Evolutionary conservation across 2,888 invertebrate species (phyloP).

Genomic region (Esperia sulphurella): DNA sequence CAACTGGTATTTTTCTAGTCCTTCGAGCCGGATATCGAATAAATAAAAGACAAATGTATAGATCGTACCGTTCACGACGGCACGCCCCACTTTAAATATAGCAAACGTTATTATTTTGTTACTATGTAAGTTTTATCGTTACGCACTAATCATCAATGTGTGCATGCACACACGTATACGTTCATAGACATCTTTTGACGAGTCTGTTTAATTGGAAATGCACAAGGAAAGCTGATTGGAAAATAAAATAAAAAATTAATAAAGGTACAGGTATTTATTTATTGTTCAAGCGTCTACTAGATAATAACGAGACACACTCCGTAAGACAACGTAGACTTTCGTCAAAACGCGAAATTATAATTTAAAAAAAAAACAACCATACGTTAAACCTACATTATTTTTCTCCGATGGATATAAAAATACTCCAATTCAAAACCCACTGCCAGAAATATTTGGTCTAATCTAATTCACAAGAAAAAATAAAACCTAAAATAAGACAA

Average conservation of each 20-base stretch:
- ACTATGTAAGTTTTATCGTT: no score
- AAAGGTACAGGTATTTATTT: constrained; percentile 72
- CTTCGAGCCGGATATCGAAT: no score
- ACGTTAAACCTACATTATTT: constrained; percentile 43
- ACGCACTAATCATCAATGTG: no score
- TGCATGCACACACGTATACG: no score
- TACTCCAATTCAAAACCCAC: constrained; percentile 48
- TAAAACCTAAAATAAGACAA: constrained; percentile 17
- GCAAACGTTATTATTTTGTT: no score
- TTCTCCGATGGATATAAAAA: constrained; percentile 39
- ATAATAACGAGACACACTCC: constrained; percentile 65
- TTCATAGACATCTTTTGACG: no score
- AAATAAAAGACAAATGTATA: no score
- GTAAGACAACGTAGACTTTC: constrained; percentile 42
- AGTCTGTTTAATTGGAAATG: no score
- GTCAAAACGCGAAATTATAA: constrained; percentile 54
- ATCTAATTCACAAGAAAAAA: constrained; percentile 13
- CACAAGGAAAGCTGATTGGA: no score
- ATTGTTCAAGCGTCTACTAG: constrained; percentile 76
- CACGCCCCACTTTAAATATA: no score
- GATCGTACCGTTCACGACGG: no score
- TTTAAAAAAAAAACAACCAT: constrained; percentile 54
- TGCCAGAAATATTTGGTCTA: constrained; percentile 48
- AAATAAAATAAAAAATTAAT: constrained; percentile 39
- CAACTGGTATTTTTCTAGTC: no score